These are phyloP conservation scores for Hyperoplus lanceolatus DNA, from an alignment of 2,797 vertebrate genomes.

Conservation along the genomic window DNA sequence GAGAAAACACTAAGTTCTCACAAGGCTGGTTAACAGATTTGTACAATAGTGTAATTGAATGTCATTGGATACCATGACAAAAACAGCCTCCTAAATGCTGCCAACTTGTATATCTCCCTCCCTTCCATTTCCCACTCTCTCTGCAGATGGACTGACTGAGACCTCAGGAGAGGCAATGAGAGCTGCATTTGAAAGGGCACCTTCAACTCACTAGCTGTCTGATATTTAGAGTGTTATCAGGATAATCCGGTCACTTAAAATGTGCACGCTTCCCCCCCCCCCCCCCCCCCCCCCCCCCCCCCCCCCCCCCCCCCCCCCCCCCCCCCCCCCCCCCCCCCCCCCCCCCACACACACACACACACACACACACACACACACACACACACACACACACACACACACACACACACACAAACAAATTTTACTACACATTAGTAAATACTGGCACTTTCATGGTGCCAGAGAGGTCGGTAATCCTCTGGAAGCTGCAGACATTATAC, in stretches of 20 bases:
- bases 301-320: too few relatives aligned
- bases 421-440: conserved; percentile 47
- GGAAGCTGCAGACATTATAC: conserved; percentile 59
- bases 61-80: conserved; percentile 46
- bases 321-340: too few relatives aligned
- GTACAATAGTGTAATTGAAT: conserved; percentile 24
- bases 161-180: conserved; percentile 39
- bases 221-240: conserved; percentile 67
- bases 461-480: conserved; percentile 59
- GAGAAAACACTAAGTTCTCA: conserved; percentile 16
- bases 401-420: conserved; percentile 38
- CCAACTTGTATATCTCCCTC: conserved; percentile 14
- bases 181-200: conserved; percentile 56
- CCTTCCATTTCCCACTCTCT: not conserved
- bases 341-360: too few relatives aligned
- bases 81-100: conserved; percentile 39
- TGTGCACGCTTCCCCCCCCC: too few relatives aligned
- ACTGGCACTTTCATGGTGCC: conserved; percentile 48
- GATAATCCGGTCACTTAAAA: conserved; percentile 54
- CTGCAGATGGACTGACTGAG: conserved; percentile 34
- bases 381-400: not conserved
- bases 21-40: conserved; percentile 45
- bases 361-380: conserved; percentile 19
- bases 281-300: too few relatives aligned
- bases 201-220: conserved; percentile 50